phyloP scores from a whole-genome alignment of 1,140 invertebrate genomes.

The Nylanderia fulva region DNA sequence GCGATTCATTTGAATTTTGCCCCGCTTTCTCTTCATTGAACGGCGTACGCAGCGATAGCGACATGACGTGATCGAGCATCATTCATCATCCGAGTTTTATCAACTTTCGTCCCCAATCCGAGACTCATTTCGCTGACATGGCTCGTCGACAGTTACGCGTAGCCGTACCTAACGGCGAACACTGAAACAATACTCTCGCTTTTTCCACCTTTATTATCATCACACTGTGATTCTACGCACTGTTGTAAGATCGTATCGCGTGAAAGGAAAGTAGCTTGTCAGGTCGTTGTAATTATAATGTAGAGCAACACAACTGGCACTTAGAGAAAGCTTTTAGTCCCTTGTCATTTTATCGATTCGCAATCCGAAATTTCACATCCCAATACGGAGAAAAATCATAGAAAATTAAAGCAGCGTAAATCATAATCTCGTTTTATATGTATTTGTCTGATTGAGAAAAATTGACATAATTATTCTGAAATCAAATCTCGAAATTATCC shows the following conservation, averaged over 20 bases:
- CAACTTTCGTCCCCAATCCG: conserved; percentile 36
- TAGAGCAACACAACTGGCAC: neutral
- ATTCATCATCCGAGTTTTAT: conserved; percentile 52
- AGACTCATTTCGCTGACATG: conserved; percentile 19
- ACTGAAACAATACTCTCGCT: conserved; percentile 28
- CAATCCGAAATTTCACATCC: neutral
- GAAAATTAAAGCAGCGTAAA: neutral
- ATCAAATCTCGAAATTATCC: neutral
- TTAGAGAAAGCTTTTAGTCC: neutral
- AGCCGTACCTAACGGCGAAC: neutral
- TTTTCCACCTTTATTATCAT: neutral
- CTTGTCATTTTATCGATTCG: neutral
- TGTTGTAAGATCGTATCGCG: neutral
- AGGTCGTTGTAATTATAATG: conserved; percentile 5
- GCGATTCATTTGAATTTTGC: conserved; percentile 59
- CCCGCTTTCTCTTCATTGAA: neutral
- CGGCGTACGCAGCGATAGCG: too few relatives aligned
- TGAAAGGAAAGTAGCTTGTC: conserved; percentile 7
- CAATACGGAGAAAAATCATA: neutral
- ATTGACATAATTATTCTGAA: neutral
- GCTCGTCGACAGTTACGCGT: conserved; percentile 16
- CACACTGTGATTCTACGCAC: neutral
- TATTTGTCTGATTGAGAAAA: neutral
- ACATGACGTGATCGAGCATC: conserved; percentile 44
- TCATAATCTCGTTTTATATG: neutral